phyloP scores from a whole-genome alignment of 2,888 invertebrate species.

The Caradrina kadenii region DNA sequence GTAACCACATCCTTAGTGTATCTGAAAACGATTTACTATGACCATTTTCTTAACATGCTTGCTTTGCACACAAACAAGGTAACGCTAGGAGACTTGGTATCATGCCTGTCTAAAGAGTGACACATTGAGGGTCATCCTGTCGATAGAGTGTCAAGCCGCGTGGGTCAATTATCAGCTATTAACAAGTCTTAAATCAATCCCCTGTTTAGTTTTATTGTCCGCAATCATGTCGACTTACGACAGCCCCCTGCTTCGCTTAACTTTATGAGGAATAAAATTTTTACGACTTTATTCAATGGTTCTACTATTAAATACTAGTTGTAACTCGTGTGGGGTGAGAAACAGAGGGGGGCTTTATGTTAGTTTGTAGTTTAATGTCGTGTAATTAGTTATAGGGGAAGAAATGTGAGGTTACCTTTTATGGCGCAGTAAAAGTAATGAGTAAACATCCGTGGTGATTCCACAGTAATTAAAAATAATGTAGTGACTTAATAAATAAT shows the following conservation, averaged over 20 bases:
- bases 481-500: background rate
- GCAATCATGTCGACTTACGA: conserved; percentile 51
- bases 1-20: too few relatives aligned
- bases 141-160: background rate
- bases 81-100: background rate
- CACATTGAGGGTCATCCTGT: too few relatives aligned
- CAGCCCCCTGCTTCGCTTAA: conserved; percentile 47
- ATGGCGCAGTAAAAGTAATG: conserved; percentile 41
- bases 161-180: conserved; percentile 29
- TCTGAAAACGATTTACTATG: too few relatives aligned
- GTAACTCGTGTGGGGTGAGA: conserved; percentile 50
- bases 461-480: conserved; percentile 11
- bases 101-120: background rate
- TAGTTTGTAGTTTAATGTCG: conserved; percentile 49
- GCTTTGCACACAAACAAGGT: background rate
- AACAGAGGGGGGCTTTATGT: conserved; percentile 52
- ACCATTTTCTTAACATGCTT: background rate
- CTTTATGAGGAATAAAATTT: conserved; percentile 63
- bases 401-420: conserved; percentile 34
- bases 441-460: conserved; percentile 24
- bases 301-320: conserved; percentile 63
- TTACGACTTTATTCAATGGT: conserved; percentile 61
- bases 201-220: conserved; percentile 52
- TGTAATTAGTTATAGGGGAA: conserved; percentile 46
- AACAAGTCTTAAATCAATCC: conserved; percentile 57